Evolutionary conservation across 1,140 invertebrate species (phyloP).

Genomic region (Sipha flava): DNA sequence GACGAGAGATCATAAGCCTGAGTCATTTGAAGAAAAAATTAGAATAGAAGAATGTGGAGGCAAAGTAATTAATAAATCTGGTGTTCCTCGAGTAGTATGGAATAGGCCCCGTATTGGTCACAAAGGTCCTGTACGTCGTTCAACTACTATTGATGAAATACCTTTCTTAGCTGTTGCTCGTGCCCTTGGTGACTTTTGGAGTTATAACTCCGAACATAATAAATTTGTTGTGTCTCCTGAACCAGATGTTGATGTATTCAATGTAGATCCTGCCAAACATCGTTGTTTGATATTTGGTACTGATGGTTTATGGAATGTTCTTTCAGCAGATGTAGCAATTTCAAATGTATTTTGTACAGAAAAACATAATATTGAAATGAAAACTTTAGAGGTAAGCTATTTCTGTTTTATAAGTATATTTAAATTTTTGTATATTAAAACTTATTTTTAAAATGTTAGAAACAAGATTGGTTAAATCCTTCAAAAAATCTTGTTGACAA

Average conservation of each 20-base stretch:
- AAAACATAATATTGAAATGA: conserved; percentile 59
- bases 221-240: conserved; percentile 95
- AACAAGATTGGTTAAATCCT: conserved; percentile 68
- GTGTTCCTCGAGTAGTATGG: conserved; percentile 94
- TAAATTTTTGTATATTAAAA: conserved; percentile 37
- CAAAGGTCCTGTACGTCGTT: conserved; percentile 70
- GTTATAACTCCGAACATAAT: conserved; percentile 80
- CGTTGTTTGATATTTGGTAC: conserved; percentile 91
- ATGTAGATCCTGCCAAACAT: conserved; percentile 67
- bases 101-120: conserved; percentile 75
- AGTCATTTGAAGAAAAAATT: conserved; percentile 72
- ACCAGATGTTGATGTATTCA: conserved; percentile 83
- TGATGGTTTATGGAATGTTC: conserved; percentile 95
- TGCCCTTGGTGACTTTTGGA: conserved; percentile 92
- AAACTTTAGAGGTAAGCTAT: conserved; percentile 13
- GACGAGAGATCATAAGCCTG: conserved; percentile 91
- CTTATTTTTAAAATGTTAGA: conserved; percentile 18
- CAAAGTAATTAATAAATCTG: conserved; percentile 80
- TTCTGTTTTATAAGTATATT: conserved; percentile 40
- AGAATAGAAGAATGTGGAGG: conserved; percentile 82
- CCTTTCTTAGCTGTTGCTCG: conserved; percentile 93
- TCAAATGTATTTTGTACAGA: conserved; percentile 73
- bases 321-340: conserved; percentile 74
- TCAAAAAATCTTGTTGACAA: conserved; percentile 81
- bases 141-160: conserved; percentile 85